phyloP scores from a whole-genome alignment of 2,797 vertebrate genomes.

The Paguma larvata region DNA sequence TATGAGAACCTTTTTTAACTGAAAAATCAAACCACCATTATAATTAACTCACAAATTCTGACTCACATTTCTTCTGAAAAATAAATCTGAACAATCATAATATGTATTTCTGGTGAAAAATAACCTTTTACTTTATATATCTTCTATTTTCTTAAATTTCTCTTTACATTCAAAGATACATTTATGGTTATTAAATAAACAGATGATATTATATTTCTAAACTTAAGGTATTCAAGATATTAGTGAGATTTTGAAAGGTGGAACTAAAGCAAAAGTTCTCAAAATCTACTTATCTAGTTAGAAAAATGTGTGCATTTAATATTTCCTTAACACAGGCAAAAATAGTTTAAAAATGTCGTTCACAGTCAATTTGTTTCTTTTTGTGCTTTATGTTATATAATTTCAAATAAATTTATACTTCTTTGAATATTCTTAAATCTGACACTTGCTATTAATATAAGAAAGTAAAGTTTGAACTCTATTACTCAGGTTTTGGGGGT shows the following conservation, averaged over 20 bases:
- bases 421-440: not conserved
- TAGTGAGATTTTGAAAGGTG: not conserved
- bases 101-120: not conserved
- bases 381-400: not conserved
- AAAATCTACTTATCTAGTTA: not conserved
- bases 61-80: not conserved
- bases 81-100: not conserved
- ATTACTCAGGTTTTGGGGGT: not conserved
- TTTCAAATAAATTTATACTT: not conserved
- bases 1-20: not conserved
- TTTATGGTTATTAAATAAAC: not conserved
- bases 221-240: not conserved
- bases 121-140: not conserved
- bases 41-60: not conserved
- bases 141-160: not conserved
- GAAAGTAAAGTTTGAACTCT: not conserved
- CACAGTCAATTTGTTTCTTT: not conserved
- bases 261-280: not conserved
- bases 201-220: not conserved
- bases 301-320: not conserved
- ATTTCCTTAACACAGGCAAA: not conserved
- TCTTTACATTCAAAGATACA: not conserved
- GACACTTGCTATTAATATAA: not conserved
- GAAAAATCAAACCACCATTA: not conserved
- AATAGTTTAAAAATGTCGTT: not conserved